Percentiles rank a stretch among this genome's conserved stretches.
phyloP scores from a whole-genome alignment of 2,888 invertebrate species.

The Micropterix aruncella region DNA sequence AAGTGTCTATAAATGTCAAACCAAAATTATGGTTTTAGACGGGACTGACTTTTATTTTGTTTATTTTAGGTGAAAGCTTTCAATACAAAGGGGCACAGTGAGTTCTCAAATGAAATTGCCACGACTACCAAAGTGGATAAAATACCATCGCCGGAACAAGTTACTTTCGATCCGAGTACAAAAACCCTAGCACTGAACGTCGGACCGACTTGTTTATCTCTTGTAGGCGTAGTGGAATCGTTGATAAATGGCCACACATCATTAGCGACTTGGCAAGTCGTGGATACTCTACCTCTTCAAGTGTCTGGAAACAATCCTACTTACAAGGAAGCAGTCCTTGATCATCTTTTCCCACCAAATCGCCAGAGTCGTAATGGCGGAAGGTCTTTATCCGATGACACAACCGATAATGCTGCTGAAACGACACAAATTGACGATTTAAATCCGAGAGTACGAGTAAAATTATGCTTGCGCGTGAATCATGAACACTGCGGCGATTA shows the following conservation, averaged over 20 bases:
- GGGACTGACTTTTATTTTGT: no score
- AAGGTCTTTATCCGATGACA: constrained; percentile 36
- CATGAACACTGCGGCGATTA: constrained; percentile 74
- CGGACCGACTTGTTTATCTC: constrained; percentile 61
- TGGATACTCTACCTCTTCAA: constrained; percentile 57
- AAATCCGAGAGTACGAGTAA: constrained; percentile 59
- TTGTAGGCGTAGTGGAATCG: constrained; percentile 64
- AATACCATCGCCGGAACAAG: constrained; percentile 66
- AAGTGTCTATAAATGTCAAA: no score
- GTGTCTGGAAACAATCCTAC: constrained; percentile 57
- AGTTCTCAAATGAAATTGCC: constrained; percentile 71
- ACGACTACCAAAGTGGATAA: constrained; percentile 74
- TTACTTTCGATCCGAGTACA: constrained; percentile 69
- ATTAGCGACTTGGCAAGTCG: constrained; percentile 42
- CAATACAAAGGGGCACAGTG: constrained; percentile 78
- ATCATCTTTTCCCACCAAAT: constrained; percentile 35
- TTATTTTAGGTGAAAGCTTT: constrained; percentile 59
- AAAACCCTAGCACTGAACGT: constrained; percentile 66
- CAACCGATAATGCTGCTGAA: constrained; percentile 34
- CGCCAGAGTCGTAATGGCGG: constrained; percentile 23
- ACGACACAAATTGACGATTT: constrained; percentile 44
- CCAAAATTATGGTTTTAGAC: constrained; percentile 1
- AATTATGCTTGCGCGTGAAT: constrained; percentile 68
- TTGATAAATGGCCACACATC: constrained; percentile 38
- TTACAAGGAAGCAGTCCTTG: constrained; percentile 54